Base-by-base conservation (phyloP, 2,888 invertebrate genomes). In the Helleia helle region DNA sequence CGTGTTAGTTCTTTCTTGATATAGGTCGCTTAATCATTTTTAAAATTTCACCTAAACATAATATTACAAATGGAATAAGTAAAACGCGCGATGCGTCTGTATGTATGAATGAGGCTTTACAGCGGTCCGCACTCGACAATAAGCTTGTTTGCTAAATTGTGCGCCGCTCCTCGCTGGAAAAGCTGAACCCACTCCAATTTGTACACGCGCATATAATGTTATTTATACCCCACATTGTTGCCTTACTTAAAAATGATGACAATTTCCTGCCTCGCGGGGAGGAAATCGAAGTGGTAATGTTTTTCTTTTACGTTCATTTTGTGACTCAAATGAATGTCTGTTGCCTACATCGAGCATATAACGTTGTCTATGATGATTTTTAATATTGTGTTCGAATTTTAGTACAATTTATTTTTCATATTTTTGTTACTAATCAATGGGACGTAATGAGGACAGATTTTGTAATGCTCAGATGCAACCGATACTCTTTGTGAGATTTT, bases 91-190 rank as follows among this genome's bases (percentile, higher is more conserved):
- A 34, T 34, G 34, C 7, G 12, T 38, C 12, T n/a, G 28, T 38
- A 5, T 38, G 28, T 22, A 5, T 38, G 28, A 22, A 18, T 12
- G 22, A 28, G 28, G 38, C 38, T 38, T 55, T 54, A 57, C 43
- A 50, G 52, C 54, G 52, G 42, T 22, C 49, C 46, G 49, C 42
- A 58, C 63, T 62, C 55, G 50, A 64, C 62, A 65, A 61, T 67
- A 61, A 65, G 59, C 59, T 60, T 56, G 60, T 63, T 67, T 57
- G 52, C 54, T 59, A 51, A 62, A 62, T 60, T 58, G 51, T 58
- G 46, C 49, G 55, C 42, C 30, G 38, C 39, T 39, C 42, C 28
- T 41, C 41, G 44, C 34, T 44, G 41, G 36, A 41, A 44, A 43
- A 46, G 46, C 46, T 40, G 40, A 50, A 50, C 39, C 38, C 42